phyloP scores from a whole-genome alignment of 2,888 invertebrate genomes.

The Pollenia labialis region DNA sequence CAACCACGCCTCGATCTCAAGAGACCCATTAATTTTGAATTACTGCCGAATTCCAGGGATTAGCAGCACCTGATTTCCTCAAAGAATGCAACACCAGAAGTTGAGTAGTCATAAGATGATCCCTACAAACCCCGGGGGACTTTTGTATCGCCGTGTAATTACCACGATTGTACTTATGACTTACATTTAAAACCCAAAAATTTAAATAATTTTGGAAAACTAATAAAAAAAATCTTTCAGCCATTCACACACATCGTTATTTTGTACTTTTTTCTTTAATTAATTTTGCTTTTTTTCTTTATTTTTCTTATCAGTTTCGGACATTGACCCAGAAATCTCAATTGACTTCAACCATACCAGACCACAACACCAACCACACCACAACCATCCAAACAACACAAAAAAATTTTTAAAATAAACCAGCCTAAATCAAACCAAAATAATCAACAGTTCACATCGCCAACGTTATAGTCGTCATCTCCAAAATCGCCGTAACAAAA shows the following conservation, averaged over 20 bases:
- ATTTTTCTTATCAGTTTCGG: slow-evolving; percentile 79
- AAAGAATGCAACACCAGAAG: no score
- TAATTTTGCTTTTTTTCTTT: slow-evolving; percentile 9
- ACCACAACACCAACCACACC: slow-evolving; percentile 22
- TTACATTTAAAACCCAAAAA: neutral
- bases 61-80: no score
- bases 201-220: slow-evolving; percentile 9
- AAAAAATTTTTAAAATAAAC: slow-evolving; percentile 17
- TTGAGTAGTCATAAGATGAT: no score
- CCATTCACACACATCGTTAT: neutral
- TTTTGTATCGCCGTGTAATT: no score
- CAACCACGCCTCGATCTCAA: no score
- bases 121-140: no score
- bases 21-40: no score
- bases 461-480: slow-evolving; percentile 5
- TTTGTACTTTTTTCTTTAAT: slow-evolving; percentile 8
- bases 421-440: slow-evolving; percentile 33
- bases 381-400: slow-evolving; percentile 16
- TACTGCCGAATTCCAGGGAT: no score
- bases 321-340: slow-evolving; percentile 83
- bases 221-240: slow-evolving; percentile 6
- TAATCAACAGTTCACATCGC: slow-evolving; percentile 27
- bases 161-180: no score
- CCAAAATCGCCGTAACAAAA: neutral
- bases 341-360: slow-evolving; percentile 75